These are phyloP conservation scores for Drosophila prolongata DNA, from an alignment of 2,888 invertebrate genomes.

Conservation along the genomic window DNA sequence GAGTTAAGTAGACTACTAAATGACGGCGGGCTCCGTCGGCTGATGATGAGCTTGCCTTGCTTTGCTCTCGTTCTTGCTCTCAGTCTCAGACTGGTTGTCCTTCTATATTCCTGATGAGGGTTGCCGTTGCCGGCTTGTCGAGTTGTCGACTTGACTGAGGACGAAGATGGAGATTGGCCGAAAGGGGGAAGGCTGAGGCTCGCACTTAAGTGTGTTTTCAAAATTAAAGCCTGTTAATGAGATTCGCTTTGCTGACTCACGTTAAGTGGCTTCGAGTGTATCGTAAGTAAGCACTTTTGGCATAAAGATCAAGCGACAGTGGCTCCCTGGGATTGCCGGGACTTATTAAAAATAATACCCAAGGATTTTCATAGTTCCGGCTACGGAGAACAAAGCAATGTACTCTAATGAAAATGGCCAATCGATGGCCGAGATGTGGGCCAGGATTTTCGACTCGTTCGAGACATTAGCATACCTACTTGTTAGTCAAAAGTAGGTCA, in stretches of 20 bases:
- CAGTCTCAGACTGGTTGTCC: slow-evolving; percentile 2
- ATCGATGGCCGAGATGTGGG: slow-evolving; percentile 46
- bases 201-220: slow-evolving; percentile 79
- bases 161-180: slow-evolving; percentile 17
- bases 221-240: slow-evolving; percentile 80
- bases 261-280: slow-evolving; percentile 80
- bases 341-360: slow-evolving; percentile 76
- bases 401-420: slow-evolving; percentile 40
- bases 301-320: slow-evolving; percentile 51
- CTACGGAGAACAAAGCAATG: slow-evolving; percentile 23
- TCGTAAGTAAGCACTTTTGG: slow-evolving; percentile 75
- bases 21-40: slow-evolving; percentile 55
- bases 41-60: slow-evolving; percentile 44
- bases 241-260: slow-evolving; percentile 79
- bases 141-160: slow-evolving; percentile 39
- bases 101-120: slow-evolving; percentile 44
- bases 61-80: slow-evolving; percentile 1
- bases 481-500: slow-evolving; percentile 1
- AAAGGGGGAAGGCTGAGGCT: slow-evolving; percentile 2
- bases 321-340: slow-evolving; percentile 23
- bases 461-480: not conserved
- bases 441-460: not conserved
- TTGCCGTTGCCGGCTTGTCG: slow-evolving; percentile 38
- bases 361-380: slow-evolving; percentile 52
- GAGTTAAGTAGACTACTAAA: slow-evolving; percentile 81